phyloP scores from a whole-genome alignment of 2,113 vertebrate genomes.

The Camelus bactrianus region DNA sequence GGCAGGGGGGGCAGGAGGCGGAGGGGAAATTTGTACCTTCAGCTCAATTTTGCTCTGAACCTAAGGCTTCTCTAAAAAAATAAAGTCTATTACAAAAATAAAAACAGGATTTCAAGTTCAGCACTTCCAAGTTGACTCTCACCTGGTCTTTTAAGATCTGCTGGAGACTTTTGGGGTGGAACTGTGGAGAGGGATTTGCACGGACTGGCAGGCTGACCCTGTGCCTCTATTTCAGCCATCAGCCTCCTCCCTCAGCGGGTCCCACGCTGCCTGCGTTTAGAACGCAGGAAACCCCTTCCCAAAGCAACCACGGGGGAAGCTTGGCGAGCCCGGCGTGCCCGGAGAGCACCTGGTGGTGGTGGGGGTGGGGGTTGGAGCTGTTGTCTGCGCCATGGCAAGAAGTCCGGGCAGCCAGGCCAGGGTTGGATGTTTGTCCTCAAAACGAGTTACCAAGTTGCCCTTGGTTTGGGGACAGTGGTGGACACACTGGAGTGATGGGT shows the following conservation, averaged over 20 bases:
- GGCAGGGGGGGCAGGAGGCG: too few relatives aligned
- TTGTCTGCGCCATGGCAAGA: accelerated
- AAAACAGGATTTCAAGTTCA: not conserved
- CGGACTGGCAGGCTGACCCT: accelerated
- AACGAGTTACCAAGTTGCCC: not conserved
- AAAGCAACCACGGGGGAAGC: accelerated
- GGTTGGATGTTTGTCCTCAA: not conserved
- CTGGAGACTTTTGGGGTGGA: not conserved
- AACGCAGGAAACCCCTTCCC: not conserved
- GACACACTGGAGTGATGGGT: accelerated
- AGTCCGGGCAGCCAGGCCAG: not conserved
- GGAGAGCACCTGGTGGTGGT: accelerated
- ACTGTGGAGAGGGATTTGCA: accelerated
- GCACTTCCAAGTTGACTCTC: not conserved
- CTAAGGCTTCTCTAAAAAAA: not conserved
- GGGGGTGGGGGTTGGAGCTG: accelerated
- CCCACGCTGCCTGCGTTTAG: not conserved
- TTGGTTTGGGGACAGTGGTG: not conserved
- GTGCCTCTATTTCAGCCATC: accelerated
- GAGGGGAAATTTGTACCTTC: not conserved
- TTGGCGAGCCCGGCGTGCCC: accelerated
- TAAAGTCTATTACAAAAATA: not conserved
- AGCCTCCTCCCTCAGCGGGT: accelerated
- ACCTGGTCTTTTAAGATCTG: not conserved
- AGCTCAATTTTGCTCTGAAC: not conserved